These are phyloP conservation scores for Rhipidura dahli DNA, from an alignment of 2,113 vertebrate genomes.

Conservation along the genomic window DNA sequence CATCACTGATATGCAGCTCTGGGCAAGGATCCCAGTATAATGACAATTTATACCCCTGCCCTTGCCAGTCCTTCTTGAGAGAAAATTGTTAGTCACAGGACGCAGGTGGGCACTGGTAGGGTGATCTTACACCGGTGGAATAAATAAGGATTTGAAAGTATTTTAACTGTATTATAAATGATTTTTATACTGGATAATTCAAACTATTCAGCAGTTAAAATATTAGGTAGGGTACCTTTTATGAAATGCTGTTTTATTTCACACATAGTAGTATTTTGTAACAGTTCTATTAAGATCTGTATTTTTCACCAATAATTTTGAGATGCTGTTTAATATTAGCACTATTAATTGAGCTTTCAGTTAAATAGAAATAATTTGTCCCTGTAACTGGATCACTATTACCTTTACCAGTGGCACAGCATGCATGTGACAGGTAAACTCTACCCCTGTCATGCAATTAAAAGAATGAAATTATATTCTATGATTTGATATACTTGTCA, in stretches of 20 bases:
- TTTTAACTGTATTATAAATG: not conserved
- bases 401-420: not conserved
- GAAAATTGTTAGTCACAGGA: not conserved
- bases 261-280: not conserved
- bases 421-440: not conserved
- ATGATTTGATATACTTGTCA: not conserved
- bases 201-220: not conserved
- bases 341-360: not conserved
- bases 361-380: not conserved
- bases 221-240: not conserved
- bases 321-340: not conserved
- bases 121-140: not conserved
- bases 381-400: not conserved
- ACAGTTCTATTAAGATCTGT: not conserved
- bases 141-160: not conserved
- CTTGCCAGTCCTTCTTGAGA: not conserved
- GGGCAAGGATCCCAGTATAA: not conserved
- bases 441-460: not conserved
- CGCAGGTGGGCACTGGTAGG: not conserved
- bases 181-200: not conserved
- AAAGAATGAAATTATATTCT: not conserved
- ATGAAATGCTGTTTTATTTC: not conserved
- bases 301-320: not conserved
- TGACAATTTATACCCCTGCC: not conserved
- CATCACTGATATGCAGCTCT: not conserved